A percentile compares a stretch with the other conserved stretches of the same genome.
These are phyloP conservation scores for Gonatopus flavifemur DNA, from an alignment of 1,140 invertebrate genomes.

Conservation along the genomic window DNA sequence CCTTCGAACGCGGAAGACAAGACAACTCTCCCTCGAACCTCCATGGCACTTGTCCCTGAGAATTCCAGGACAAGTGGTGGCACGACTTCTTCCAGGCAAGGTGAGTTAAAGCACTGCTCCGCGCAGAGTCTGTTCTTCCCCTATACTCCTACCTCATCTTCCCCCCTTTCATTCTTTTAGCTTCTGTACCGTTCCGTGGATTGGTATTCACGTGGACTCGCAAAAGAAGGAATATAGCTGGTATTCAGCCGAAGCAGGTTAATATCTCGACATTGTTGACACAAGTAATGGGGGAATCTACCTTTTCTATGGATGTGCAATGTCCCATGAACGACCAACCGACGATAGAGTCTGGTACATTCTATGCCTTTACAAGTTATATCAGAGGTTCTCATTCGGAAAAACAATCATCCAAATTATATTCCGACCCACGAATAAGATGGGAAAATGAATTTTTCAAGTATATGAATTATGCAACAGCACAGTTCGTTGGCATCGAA, in stretches of 20 bases:
- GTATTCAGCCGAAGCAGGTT: slow-evolving; percentile 52
- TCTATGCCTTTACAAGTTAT: no score
- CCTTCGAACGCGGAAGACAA: slow-evolving; percentile 31
- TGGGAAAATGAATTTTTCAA: no score
- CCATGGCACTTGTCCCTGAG: slow-evolving; percentile 41
- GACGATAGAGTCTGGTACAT: no score
- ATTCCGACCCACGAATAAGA: no score
- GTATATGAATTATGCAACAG: no score
- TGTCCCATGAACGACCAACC: no score
- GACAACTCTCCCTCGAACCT: slow-evolving; percentile 3
- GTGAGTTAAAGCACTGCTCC: slow-evolving; percentile 39
- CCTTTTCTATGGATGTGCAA: no score
- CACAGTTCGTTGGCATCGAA: no score
- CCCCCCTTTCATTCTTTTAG: not conserved
- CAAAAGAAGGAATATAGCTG: slow-evolving; percentile 19
- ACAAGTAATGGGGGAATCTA: slow-evolving; percentile 49
- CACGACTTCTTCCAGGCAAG: slow-evolving; percentile 39
- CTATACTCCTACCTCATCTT: slow-evolving; percentile 9
- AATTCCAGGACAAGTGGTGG: slow-evolving; percentile 54
- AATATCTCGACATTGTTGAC: slow-evolving; percentile 56
- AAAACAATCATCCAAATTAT: no score
- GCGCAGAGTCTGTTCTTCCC: slow-evolving; percentile 34
- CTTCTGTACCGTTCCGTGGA: not conserved
- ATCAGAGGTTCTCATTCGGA: no score
- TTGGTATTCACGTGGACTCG: slow-evolving; percentile 33